Conservation (phyloP, 2,113 vertebrate genomes). For the Gasterosteus nipponicus region DNA sequence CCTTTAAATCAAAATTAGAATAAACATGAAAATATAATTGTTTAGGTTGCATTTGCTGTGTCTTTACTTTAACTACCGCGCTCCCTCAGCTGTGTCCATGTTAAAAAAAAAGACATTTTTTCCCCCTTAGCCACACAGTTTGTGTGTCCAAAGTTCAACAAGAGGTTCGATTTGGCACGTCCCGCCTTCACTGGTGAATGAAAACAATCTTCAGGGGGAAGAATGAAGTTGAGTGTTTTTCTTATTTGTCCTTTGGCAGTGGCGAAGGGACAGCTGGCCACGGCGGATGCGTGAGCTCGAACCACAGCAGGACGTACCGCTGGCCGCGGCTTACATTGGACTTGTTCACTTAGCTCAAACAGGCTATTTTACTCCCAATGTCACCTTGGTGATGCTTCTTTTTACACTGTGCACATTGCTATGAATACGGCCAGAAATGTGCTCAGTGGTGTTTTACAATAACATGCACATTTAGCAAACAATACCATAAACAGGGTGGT, state of each 20-base stretch:
- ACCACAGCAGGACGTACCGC: constrained; percentile 33
- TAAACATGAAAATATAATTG: constrained; percentile 7
- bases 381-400: constrained; percentile 18
- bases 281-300: constrained; percentile 64
- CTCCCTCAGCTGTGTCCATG: not conserved
- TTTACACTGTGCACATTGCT: constrained; percentile 57
- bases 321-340: constrained; percentile 13
- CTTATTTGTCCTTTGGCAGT: constrained; percentile 72
- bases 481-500: constrained; percentile 57
- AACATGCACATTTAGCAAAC: constrained; percentile 77
- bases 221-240: constrained; percentile 37
- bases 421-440: constrained; percentile 60
- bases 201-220: constrained; percentile 33
- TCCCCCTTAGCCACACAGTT: not conserved
- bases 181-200: constrained; percentile 43
- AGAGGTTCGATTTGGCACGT: constrained; percentile 64
- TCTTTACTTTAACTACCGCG: not conserved
- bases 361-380: constrained; percentile 19
- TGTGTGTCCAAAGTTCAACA: constrained; percentile 33
- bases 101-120: constrained; percentile 20
- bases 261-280: constrained; percentile 63
- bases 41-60: not conserved
- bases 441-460: constrained; percentile 57
- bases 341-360: constrained; percentile 11
- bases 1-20: constrained; percentile 9